These are phyloP conservation scores for Gopherus flavomarginatus DNA, from an alignment of 2,113 vertebrate species.

Conservation along the genomic window DNA sequence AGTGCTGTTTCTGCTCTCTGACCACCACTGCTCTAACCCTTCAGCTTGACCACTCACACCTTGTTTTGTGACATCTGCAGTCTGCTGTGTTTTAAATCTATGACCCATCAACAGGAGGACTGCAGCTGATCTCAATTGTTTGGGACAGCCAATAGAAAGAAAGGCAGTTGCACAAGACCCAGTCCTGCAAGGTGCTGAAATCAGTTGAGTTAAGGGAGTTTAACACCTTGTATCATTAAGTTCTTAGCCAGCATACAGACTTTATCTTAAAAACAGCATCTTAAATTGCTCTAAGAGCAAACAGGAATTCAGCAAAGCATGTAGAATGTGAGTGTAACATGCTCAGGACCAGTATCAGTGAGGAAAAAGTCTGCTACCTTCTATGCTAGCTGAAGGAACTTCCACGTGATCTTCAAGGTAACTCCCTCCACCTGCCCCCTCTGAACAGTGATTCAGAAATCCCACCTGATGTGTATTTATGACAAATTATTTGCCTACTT, in stretches of 20 bases:
- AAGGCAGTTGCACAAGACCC: neutral
- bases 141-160: neutral
- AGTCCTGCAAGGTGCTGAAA: neutral
- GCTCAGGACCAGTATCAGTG: neutral
- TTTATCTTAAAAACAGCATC: neutral
- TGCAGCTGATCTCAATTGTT: neutral
- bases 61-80: neutral
- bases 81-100: neutral
- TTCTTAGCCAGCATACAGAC: neutral
- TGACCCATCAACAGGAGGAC: neutral
- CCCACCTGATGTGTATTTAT: fast-evolving
- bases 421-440: neutral
- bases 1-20: neutral
- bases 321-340: neutral
- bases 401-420: neutral
- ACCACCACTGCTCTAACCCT: neutral
- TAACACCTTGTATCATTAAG: neutral
- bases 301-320: neutral
- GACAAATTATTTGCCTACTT: fast-evolving
- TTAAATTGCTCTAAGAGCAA: neutral
- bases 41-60: neutral
- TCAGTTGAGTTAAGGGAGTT: neutral
- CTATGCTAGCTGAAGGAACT: neutral
- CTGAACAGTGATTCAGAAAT: neutral
- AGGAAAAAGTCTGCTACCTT: neutral